Evolutionary conservation across 2,797 vertebrate genomes (phyloP).

Genomic region (Calcarius lapponicus): DNA sequence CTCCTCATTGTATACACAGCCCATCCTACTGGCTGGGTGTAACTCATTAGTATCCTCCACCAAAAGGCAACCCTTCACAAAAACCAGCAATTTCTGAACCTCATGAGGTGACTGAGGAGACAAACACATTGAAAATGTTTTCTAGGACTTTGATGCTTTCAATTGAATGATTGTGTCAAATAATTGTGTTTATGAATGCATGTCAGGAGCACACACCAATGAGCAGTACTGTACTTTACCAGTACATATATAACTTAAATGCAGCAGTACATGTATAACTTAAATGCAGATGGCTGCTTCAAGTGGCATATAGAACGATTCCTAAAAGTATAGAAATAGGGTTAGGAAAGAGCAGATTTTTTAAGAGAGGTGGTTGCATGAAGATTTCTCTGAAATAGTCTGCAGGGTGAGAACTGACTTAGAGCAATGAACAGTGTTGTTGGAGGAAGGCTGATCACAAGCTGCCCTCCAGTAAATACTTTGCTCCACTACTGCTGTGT

Average conservation of each 20-base stretch:
- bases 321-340: not conserved
- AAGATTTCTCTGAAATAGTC: not conserved
- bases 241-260: not conserved
- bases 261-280: not conserved
- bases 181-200: not conserved
- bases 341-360: not conserved
- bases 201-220: not conserved
- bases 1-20: rapidly evolving
- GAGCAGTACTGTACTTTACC: not conserved
- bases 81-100: not conserved
- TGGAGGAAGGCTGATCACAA: not conserved
- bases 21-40: not conserved
- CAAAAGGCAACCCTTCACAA: not conserved
- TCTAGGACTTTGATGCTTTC: not conserved
- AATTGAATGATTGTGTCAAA: not conserved
- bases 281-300: not conserved
- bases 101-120: not conserved
- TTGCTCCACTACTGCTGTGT: not conserved
- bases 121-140: not conserved
- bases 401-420: not conserved
- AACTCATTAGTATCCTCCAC: not conserved
- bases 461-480: not conserved
- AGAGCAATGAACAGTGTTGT: not conserved
- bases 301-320: not conserved
- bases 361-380: not conserved